Conservation (phyloP, 1,140 invertebrate genomes). For the Halictus rubicundus region DNA sequence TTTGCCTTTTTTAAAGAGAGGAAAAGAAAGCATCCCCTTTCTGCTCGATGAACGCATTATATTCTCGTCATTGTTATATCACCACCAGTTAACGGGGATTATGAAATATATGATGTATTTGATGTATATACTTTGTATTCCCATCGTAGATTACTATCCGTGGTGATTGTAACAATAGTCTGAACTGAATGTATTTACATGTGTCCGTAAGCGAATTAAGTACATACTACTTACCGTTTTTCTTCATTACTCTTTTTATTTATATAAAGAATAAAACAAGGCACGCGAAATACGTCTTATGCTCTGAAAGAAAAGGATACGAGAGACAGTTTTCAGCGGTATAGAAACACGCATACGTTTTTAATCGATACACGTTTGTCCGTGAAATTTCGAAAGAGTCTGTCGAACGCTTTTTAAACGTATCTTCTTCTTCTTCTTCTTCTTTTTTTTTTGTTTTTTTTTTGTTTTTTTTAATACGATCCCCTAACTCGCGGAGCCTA, state of each 20-base stretch:
- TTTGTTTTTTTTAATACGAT: constrained; percentile 22
- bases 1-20: background rate
- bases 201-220: constrained; percentile 31
- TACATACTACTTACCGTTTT: constrained; percentile 54
- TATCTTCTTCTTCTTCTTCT: constrained; percentile 56
- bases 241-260: constrained; percentile 56
- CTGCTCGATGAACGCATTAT: constrained; percentile 31
- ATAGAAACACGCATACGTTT: constrained; percentile 1
- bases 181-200: constrained; percentile 20
- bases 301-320: constrained; percentile 4
- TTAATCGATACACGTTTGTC: constrained; percentile 36
- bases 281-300: constrained; percentile 20
- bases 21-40: constrained; percentile 10
- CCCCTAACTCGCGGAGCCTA: constrained; percentile 48
- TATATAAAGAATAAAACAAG: constrained; percentile 7
- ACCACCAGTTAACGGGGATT: constrained; percentile 23
- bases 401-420: constrained; percentile 55
- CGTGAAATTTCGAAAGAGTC: constrained; percentile 39
- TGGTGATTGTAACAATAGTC: constrained; percentile 40
- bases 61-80: constrained; percentile 45
- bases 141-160: constrained; percentile 12
- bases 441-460: no score
- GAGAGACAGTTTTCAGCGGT: constrained; percentile 25
- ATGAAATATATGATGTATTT: constrained; percentile 3
- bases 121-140: constrained; percentile 25